Evolutionary conservation across 2,113 vertebrate species (phyloP).

Genomic region (Excalfactoria chinensis): DNA sequence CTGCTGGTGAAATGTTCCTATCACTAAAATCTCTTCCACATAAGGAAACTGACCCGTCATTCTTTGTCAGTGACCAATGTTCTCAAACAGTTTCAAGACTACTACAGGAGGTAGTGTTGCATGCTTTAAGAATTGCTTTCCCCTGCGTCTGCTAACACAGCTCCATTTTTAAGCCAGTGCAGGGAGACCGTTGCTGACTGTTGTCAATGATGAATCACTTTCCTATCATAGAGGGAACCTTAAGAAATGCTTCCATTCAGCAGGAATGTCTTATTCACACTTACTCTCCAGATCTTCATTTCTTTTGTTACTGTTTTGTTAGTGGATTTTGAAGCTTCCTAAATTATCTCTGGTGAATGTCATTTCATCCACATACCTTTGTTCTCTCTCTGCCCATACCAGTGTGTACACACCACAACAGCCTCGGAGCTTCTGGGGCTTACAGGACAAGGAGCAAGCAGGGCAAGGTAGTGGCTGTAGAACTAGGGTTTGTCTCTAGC

Average conservation of each 20-base stretch:
- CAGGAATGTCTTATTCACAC: background rate
- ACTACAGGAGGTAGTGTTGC: background rate
- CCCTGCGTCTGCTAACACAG: background rate
- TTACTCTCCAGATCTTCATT: background rate
- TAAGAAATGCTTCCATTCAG: background rate
- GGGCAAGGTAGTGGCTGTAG: background rate
- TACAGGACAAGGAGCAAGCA: background rate
- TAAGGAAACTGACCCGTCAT: background rate
- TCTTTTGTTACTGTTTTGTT: background rate
- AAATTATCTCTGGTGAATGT: background rate
- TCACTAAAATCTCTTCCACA: background rate
- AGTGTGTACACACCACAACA: background rate
- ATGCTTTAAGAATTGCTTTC: background rate
- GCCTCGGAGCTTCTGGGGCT: background rate
- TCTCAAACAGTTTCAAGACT: background rate
- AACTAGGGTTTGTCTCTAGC: background rate
- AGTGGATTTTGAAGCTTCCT: background rate
- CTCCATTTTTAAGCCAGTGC: constrained; percentile 2
- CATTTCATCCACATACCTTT: background rate
- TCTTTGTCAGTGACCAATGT: background rate
- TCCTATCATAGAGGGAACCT: background rate
- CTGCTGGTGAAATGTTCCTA: constrained; percentile 24
- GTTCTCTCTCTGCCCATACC: background rate
- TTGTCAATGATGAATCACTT: constrained; percentile 10
- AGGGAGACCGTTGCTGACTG: background rate